These are phyloP conservation scores for Phoxinus dragarum DNA, from an alignment of 2,797 vertebrate species.

Conservation along the genomic window DNA sequence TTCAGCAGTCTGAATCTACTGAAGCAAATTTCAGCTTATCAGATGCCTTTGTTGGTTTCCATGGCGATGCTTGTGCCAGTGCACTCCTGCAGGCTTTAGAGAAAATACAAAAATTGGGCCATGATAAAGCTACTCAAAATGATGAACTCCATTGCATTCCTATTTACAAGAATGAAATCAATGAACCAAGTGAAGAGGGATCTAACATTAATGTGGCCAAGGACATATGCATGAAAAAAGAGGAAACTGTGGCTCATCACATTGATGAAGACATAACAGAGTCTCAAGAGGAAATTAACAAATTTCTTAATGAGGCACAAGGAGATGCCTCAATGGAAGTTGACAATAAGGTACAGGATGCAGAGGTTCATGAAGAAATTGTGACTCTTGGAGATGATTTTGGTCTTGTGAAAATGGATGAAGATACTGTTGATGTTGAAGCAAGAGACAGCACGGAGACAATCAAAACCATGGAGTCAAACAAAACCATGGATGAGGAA, in stretches of 20 bases:
- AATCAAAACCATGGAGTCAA: slow-evolving; percentile 8
- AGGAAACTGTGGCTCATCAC: slow-evolving; percentile 20
- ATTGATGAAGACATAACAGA: background rate
- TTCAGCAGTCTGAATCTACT: slow-evolving; percentile 1
- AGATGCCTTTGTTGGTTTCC: slow-evolving; percentile 81
- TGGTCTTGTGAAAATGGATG: slow-evolving; percentile 37
- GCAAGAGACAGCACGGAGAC: slow-evolving; percentile 36
- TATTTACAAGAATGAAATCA: background rate
- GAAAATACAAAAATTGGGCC: slow-evolving; percentile 24
- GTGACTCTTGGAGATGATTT: background rate
- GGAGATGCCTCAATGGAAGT: slow-evolving; percentile 47
- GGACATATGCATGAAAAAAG: slow-evolving; percentile 17
- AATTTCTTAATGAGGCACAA: slow-evolving; percentile 23
- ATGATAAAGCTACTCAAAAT: slow-evolving; percentile 28
- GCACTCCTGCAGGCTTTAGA: slow-evolving; percentile 75
- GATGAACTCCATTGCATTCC: background rate
- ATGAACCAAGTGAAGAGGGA: background rate
- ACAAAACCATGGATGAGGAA: slow-evolving; percentile 61
- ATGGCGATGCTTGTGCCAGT: slow-evolving; percentile 76
- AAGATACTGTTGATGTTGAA: slow-evolving; percentile 57
- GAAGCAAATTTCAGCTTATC: slow-evolving; percentile 63
- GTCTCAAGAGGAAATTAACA: slow-evolving; percentile 37
- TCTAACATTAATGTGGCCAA: background rate
- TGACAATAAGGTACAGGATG: slow-evolving; percentile 22
- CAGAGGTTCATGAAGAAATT: slow-evolving; percentile 3